Conservation (phyloP, 2,888 invertebrate genomes). For the Drosophila subquinaria region DNA sequence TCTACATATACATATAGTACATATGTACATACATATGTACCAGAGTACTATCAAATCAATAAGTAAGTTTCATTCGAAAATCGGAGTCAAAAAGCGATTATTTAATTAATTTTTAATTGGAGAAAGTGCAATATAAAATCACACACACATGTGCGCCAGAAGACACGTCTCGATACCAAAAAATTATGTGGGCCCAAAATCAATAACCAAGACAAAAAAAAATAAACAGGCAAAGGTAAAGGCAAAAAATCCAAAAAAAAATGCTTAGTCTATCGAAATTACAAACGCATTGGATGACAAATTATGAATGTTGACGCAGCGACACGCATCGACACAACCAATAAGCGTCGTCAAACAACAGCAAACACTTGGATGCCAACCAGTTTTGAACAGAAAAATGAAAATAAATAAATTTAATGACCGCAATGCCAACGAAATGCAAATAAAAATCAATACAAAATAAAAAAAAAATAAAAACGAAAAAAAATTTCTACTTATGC, state of each 20-base stretch:
- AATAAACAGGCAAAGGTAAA: constrained; percentile 24
- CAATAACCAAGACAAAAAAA: constrained; percentile 29
- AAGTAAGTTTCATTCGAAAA: constrained; percentile 42
- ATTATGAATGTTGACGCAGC: constrained; percentile 66
- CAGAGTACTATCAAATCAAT: constrained; percentile 8
- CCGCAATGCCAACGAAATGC: constrained; percentile 77
- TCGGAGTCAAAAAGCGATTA: constrained; percentile 53
- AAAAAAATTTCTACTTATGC: constrained; percentile 78
- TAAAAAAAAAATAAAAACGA: constrained; percentile 34
- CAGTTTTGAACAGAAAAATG: constrained; percentile 66
- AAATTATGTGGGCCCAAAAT: constrained; percentile 41
- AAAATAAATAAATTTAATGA: constrained; percentile 72
- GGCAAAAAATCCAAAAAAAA: constrained; percentile 34
- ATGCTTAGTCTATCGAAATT: constrained; percentile 68
- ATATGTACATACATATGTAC: too few species aligned
- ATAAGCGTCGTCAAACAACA: constrained; percentile 60
- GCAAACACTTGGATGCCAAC: constrained; percentile 67
- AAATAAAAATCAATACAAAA: constrained; percentile 65
- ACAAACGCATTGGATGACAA: constrained; percentile 76
- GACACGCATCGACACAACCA: too few species aligned
- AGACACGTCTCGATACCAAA: constrained; percentile 12
- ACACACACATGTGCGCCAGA: constrained; percentile 8
- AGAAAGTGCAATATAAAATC: constrained; percentile 70
- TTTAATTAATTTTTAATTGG: constrained; percentile 73
- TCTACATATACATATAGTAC: too few species aligned